A percentile compares a stretch with the other conserved stretches of the same genome.
Conservation (phyloP, 2,797 vertebrate genomes). For the Mormyrops attenuatus region DNA sequence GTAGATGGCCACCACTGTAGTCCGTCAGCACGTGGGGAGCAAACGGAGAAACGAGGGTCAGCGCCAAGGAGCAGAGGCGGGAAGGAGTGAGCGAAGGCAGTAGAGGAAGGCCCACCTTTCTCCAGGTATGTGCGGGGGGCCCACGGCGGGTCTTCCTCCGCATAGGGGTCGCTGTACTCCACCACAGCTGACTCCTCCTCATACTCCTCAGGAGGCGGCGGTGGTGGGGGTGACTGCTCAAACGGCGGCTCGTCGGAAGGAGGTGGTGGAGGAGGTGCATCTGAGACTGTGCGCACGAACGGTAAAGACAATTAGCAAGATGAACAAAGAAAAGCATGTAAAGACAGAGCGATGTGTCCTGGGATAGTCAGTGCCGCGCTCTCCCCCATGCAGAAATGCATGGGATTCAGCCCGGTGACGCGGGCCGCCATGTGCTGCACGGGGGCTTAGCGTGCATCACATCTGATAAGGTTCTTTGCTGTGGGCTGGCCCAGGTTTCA, state of each 20-base stretch:
- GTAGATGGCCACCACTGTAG: constrained; percentile 94
- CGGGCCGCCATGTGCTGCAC: neutral
- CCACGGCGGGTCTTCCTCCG: constrained; percentile 96
- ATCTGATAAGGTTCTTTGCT: neutral
- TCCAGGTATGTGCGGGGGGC: constrained; percentile 87
- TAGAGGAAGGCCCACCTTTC: constrained; percentile 67
- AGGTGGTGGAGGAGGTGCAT: constrained; percentile 84
- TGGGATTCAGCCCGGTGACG: neutral
- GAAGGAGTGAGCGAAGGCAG: too few relatives aligned
- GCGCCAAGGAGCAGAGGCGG: too few relatives aligned
- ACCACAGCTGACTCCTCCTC: constrained; percentile 96
- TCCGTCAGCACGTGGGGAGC: neutral
- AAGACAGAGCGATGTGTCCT: neutral
- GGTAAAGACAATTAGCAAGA: neutral
- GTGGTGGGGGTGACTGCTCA: constrained; percentile 83
- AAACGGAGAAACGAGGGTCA: neutral
- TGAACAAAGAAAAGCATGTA: too few relatives aligned
- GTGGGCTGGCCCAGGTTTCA: neutral
- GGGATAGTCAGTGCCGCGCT: neutral
- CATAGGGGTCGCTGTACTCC: constrained; percentile 96
- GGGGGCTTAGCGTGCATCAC: neutral
- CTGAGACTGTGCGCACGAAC: constrained; percentile 69
- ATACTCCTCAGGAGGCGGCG: constrained; percentile 85
- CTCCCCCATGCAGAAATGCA: neutral
- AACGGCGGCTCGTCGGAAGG: constrained; percentile 80